phyloP scores from a whole-genome alignment of 2,888 invertebrate species.

The Apodemia duryi region DNA sequence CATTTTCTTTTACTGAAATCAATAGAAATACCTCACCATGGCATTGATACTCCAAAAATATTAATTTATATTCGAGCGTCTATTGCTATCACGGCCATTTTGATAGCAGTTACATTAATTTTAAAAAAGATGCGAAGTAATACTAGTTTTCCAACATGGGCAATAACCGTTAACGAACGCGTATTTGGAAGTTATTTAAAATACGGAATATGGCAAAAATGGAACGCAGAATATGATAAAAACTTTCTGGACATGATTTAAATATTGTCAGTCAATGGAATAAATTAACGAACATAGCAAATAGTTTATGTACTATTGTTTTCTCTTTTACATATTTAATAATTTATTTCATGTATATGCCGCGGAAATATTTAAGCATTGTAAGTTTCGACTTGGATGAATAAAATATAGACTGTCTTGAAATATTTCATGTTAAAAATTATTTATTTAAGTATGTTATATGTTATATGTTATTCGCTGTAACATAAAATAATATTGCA shows the following conservation, averaged over 20 bases:
- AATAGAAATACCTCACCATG: constrained; percentile 1
- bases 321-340: constrained; percentile 35
- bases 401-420: too few species aligned
- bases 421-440: too few species aligned
- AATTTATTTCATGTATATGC: too few species aligned
- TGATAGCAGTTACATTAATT: constrained; percentile 36
- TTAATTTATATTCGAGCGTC: constrained; percentile 43
- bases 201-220: constrained; percentile 37
- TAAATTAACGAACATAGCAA: constrained; percentile 40
- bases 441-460: too few species aligned
- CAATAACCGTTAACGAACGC: constrained; percentile 36
- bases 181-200: constrained; percentile 33
- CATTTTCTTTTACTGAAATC: too few species aligned
- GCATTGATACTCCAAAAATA: constrained; percentile 39
- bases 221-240: constrained; percentile 28
- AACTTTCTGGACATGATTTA: constrained; percentile 21
- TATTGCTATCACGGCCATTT: constrained; percentile 35
- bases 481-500: too few species aligned
- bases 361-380: too few species aligned
- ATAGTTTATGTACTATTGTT: constrained; percentile 31
- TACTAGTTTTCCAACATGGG: constrained; percentile 31
- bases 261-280: constrained; percentile 34
- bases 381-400: too few species aligned
- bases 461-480: too few species aligned
- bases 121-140: constrained; percentile 35